Conservation (phyloP, 2,113 vertebrate genomes). For the Triplophysa dalaica region DNA sequence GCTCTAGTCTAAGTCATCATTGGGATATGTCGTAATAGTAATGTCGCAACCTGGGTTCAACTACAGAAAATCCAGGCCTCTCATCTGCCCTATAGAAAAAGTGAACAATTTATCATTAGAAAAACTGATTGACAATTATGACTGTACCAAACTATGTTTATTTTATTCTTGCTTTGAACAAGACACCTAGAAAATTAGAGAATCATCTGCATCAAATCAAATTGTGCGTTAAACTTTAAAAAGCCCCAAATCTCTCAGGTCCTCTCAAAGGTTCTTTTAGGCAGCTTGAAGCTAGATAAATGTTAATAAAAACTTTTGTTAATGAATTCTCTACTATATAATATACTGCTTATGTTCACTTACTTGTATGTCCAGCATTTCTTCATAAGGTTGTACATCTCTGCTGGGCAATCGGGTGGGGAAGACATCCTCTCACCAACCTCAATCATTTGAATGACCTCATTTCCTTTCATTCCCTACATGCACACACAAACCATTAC, state of each 20-base stretch:
- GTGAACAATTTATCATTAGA: not conserved
- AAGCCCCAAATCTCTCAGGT: too few relatives aligned
- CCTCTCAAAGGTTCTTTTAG: too few relatives aligned
- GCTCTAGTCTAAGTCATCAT: slow-evolving; percentile 58
- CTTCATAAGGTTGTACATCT: slow-evolving; percentile 88
- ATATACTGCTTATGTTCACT: slow-evolving; percentile 58
- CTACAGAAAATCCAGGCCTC: slow-evolving; percentile 80
- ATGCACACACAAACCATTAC: not conserved
- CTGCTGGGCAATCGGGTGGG: slow-evolving; percentile 80
- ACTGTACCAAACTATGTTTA: too few relatives aligned
- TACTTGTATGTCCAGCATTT: slow-evolving; percentile 94
- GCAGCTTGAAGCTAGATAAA: not conserved
- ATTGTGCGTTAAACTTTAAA: too few relatives aligned
- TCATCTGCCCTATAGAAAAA: slow-evolving; percentile 75
- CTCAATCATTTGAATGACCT: slow-evolving; percentile 91
- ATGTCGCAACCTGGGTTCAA: slow-evolving; percentile 85
- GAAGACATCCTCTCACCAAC: slow-evolving; percentile 83
- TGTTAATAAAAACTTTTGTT: not conserved
- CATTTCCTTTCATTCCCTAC: slow-evolving; percentile 94
- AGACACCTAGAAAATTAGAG: too few relatives aligned
- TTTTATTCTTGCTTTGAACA: not conserved
- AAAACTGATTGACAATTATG: too few relatives aligned
- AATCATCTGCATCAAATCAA: too few relatives aligned
- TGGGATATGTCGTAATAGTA: slow-evolving; percentile 93
- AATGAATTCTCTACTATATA: not conserved